Evolutionary conservation across 2,888 invertebrate species (phyloP).

Genomic region (Stenichneumon culpator): DNA sequence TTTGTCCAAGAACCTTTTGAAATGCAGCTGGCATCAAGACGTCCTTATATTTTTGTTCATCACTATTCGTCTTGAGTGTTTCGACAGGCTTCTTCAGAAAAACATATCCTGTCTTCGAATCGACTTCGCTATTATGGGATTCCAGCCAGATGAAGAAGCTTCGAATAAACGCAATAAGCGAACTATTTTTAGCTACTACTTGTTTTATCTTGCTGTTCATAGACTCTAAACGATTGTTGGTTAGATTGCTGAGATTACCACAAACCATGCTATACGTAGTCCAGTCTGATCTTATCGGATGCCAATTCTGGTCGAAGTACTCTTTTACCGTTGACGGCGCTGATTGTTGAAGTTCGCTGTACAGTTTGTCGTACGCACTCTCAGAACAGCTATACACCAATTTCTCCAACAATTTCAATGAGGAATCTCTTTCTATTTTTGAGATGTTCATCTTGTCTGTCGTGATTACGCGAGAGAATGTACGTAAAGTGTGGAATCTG

Average conservation of each 20-base stretch:
- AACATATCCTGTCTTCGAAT: conserved; percentile 7
- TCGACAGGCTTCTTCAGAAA: conserved; percentile 22
- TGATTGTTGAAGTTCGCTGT: conserved; percentile 13
- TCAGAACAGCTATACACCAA: neutral
- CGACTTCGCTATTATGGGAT: conserved; percentile 4
- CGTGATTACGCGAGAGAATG: no score
- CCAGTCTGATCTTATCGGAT: conserved; percentile 37
- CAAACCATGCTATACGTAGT: conserved; percentile 19
- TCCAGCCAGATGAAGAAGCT: conserved; percentile 32
- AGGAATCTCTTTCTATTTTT: neutral
- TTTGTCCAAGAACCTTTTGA: conserved; percentile 32
- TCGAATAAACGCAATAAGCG: conserved; percentile 17
- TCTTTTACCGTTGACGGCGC: neutral
- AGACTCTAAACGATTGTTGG: conserved; percentile 52
- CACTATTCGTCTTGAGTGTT: neutral
- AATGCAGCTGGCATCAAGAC: conserved; percentile 1
- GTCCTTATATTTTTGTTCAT: conserved; percentile 12
- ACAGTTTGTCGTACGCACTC: conserved; percentile 5
- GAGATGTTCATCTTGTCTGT: no score
- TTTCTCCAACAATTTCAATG: conserved; percentile 7
- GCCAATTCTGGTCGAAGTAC: conserved; percentile 55
- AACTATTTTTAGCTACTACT: conserved; percentile 22
- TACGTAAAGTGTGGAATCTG: no score
- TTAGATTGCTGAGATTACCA: conserved; percentile 39
- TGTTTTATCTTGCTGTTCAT: conserved; percentile 47